Percentiles rank a stretch among this genome's conserved stretches.
Conservation (phyloP, 2,888 invertebrate species). For the Cheilosia impressa region DNA sequence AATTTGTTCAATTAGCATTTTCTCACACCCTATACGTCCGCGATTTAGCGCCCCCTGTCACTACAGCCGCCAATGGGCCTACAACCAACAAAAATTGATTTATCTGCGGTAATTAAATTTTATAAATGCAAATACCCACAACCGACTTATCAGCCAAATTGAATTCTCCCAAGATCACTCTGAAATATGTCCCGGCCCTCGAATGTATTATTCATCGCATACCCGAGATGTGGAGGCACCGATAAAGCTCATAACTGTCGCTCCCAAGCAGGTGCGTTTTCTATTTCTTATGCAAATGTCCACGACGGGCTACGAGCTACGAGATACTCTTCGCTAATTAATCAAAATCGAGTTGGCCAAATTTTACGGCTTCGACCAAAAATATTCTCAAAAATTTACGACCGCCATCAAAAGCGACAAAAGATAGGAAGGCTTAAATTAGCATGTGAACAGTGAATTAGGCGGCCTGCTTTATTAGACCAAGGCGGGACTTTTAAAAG, state of each 20-base stretch:
- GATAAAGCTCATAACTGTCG: constrained; percentile 28
- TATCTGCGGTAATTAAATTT: constrained; percentile 36
- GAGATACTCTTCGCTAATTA: constrained; percentile 27
- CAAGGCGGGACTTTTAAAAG: no score
- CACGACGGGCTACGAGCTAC: constrained; percentile 1
- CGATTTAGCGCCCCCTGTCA: no score
- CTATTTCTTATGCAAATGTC: constrained; percentile 27
- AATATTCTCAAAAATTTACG: constrained; percentile 23
- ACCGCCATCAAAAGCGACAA: constrained; percentile 17
- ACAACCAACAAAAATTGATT: constrained; percentile 18
- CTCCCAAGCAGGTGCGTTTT: constrained; percentile 36
- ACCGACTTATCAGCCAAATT: constrained; percentile 41
- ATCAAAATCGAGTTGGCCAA: constrained; percentile 47
- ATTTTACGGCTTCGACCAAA: constrained; percentile 33
- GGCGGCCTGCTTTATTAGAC: no score
- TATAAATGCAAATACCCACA: constrained; percentile 45
- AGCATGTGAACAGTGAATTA: not conserved
- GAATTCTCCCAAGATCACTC: constrained; percentile 36
- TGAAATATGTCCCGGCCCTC: constrained; percentile 24
- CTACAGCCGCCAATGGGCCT: not conserved
- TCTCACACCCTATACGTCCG: no score
- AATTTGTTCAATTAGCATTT: no score
- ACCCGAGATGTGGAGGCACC: constrained; percentile 11
- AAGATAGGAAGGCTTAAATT: constrained; percentile 16
- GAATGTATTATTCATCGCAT: constrained; percentile 47